A percentile compares a stretch with the other conserved stretches of the same genome.
These are phyloP conservation scores for Agapetus fuscipes DNA, from an alignment of 2,888 invertebrate species.

Conservation along the genomic window DNA sequence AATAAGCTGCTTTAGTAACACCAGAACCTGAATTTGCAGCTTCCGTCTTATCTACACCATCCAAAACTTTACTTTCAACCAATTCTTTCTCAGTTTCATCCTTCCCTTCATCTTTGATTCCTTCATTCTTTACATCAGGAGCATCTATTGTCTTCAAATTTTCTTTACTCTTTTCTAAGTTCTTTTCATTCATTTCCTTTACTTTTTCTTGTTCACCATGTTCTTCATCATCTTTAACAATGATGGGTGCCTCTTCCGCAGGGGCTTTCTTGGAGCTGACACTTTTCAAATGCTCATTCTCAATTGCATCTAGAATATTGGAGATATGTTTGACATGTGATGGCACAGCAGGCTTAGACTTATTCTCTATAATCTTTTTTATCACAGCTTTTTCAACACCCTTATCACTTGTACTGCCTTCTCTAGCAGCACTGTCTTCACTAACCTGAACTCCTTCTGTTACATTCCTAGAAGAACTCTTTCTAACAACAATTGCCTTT, in stretches of 20 bases:
- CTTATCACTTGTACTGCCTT: constrained; percentile 8
- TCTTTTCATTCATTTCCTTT: constrained; percentile 11
- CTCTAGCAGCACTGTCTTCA: constrained; percentile 24
- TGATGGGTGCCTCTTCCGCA: constrained; percentile 4
- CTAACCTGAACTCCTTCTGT: constrained; percentile 24
- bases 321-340: constrained; percentile 32
- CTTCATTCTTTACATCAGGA: not conserved
- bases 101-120: not conserved
- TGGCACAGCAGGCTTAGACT: constrained; percentile 23
- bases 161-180: constrained; percentile 2
- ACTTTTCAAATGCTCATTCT: constrained; percentile 33
- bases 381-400: constrained; percentile 14
- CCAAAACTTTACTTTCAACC: not conserved
- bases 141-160: not conserved
- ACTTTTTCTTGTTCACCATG: constrained; percentile 3
- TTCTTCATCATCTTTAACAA: not conserved
- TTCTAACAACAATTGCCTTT: constrained; percentile 32
- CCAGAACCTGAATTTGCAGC: not conserved
- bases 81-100: not conserved
- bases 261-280: constrained; percentile 9
- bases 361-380: constrained; percentile 12
- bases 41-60: constrained; percentile 2
- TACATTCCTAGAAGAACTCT: constrained; percentile 30
- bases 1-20: constrained; percentile 32
- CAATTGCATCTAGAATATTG: constrained; percentile 35